Evolutionary conservation across 2,113 vertebrate genomes (phyloP), one percentile per base, ranked within the genome.

Genomic region (Brachirus orientalis): DNA sequence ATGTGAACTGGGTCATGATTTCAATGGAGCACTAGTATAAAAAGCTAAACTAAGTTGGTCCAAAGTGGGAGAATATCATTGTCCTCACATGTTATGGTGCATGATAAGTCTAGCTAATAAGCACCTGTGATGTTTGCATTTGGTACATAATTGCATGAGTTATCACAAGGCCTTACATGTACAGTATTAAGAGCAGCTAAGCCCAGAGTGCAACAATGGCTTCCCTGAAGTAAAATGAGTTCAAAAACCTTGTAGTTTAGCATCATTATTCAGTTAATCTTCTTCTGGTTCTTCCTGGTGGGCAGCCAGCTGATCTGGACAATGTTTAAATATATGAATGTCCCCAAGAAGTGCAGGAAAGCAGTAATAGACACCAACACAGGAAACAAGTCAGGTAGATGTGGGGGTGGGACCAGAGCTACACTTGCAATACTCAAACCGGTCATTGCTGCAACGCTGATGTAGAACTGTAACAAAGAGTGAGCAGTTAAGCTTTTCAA

Each of bases 361-460:
- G 96, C 93, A 6, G 94, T 40, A 1, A 82, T 5, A 0, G 96
- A 96, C 55, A 98, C 92, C 0, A 95, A 45, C 12, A 98, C 84
- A 0, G 97, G 92, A 88, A 97, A 98, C 57, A 99, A 61, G 84
- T 99, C 95, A 0, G 97, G 98, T 0, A 98, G 82, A 68, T 63
- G 84, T 19, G 80, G 80, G 0, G 97, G 97, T 41, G 98, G 95
- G 35, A 68, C 81, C 85, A 92, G 7, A 0, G 73, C 86, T 1
- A 87, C 87, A 0, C 89, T 94, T 10, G 55, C 48, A 1, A 94
- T 10, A 8, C 94, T 98, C 90, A 99, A 85, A 40, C 60, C 67
- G 6, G 82, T 91, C 95, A 98, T 96, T 73, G 72, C 59, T 28
- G 76, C 52, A 12, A 94, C 0, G 3, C 96, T 96, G 11, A 92